Percentiles rank a stretch among this genome's conserved stretches.
phyloP scores from a whole-genome alignment of 1,140 invertebrate species.

The Leptestheria dahalacensis region DNA sequence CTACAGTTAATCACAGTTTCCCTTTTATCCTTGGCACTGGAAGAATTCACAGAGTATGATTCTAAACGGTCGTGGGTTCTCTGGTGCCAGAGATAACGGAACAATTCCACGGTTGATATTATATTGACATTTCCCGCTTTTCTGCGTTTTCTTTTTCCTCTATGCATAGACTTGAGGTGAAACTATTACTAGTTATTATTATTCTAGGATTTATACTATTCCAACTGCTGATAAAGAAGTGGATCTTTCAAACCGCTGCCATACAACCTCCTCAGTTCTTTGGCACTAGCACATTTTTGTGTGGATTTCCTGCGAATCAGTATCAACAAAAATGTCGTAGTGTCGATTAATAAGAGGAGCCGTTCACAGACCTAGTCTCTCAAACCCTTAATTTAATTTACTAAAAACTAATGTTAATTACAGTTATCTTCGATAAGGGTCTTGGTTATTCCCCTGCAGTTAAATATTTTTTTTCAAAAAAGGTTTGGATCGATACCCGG shows the following conservation, averaged over 20 bases:
- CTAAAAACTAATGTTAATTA: too few species aligned
- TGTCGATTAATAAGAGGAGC: constrained; percentile 25
- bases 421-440: too few species aligned
- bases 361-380: background rate
- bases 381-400: background rate
- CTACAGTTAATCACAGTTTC: background rate
- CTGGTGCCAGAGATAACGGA: constrained; percentile 24
- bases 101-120: background rate
- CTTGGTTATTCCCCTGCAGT: too few species aligned
- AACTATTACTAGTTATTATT: too few species aligned
- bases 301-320: constrained; percentile 12
- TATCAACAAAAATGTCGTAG: constrained; percentile 25
- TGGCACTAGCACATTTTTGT: constrained; percentile 28
- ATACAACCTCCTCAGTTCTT: constrained; percentile 21
- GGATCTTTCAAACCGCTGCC: background rate
- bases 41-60: constrained; percentile 25
- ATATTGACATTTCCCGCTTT: background rate
- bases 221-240: background rate
- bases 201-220: too few species aligned
- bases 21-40: constrained; percentile 25
- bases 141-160: background rate
- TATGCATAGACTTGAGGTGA: background rate
- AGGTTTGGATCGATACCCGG: too few species aligned
- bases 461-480: too few species aligned
- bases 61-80: constrained; percentile 23